These are phyloP conservation scores for Gambelia wislizenii DNA, from an alignment of 2,797 vertebrate species.

Conservation along the genomic window DNA sequence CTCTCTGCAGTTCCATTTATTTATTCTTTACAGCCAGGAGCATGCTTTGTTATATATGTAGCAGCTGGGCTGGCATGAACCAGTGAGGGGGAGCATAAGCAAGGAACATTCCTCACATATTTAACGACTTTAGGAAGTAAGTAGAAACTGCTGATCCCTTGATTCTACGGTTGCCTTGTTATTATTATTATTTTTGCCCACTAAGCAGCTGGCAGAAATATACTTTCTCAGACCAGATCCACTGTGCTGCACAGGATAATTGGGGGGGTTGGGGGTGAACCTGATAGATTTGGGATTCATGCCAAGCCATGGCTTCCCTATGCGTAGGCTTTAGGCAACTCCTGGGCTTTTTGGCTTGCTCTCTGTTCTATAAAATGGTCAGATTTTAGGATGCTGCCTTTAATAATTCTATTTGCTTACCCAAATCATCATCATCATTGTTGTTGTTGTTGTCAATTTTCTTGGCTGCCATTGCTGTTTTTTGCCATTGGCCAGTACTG, in stretches of 20 bases:
- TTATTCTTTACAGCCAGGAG: neutral
- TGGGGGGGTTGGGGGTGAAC: too few relatives aligned
- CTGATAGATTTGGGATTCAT: neutral
- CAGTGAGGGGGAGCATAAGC: slow-evolving; percentile 56
- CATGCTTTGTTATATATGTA: slow-evolving; percentile 8
- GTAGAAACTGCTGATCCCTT: slow-evolving; percentile 42
- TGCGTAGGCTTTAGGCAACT: neutral
- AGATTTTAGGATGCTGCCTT: neutral
- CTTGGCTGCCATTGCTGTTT: too few relatives aligned
- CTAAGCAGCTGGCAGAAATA: neutral
- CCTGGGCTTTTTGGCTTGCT: neutral
- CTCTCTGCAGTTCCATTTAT: neutral
- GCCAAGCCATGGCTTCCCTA: neutral
- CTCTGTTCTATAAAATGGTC: neutral
- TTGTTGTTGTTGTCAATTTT: too few relatives aligned
- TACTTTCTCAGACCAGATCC: rapidly evolving
- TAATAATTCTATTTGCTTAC: neutral
- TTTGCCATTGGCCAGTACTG: too few relatives aligned
- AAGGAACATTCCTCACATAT: slow-evolving; percentile 68
- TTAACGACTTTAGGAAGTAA: slow-evolving; percentile 57
- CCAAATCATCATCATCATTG: neutral
- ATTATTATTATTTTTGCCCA: neutral
- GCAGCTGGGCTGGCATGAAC: slow-evolving; percentile 60
- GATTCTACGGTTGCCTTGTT: neutral
- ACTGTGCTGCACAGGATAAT: rapidly evolving